Percentiles rank a stretch among this genome's conserved stretches.
These are phyloP conservation scores for Darevskia mixta DNA, from an alignment of 2,797 vertebrate genomes.

Conservation along the genomic window DNA sequence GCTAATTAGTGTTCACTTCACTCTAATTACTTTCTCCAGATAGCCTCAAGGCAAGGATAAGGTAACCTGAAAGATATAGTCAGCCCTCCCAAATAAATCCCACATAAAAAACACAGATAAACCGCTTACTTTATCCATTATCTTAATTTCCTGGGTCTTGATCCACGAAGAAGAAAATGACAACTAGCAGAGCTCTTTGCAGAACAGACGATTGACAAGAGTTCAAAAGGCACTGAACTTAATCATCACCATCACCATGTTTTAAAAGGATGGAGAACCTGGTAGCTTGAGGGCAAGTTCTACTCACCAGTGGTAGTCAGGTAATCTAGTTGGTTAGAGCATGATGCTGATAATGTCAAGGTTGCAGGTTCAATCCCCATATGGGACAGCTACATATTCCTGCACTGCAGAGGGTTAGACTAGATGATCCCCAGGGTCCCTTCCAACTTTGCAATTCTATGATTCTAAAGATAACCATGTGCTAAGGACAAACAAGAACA, in stretches of 20 bases:
- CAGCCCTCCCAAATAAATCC: background rate
- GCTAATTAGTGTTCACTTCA: conserved; percentile 19
- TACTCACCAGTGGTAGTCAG: background rate
- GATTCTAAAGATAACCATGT: background rate
- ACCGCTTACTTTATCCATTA: background rate
- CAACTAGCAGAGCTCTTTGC: background rate
- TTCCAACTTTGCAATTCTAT: too few species aligned
- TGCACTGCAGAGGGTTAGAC: too few species aligned
- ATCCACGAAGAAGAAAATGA: background rate
- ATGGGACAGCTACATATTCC: too few species aligned
- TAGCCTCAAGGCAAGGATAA: background rate
- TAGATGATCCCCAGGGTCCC: too few species aligned
- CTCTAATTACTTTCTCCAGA: conserved; percentile 22
- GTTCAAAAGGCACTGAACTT: background rate
- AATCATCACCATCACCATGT: background rate
- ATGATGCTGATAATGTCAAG: too few species aligned
- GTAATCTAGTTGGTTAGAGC: too few species aligned
- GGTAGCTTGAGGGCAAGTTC: background rate
- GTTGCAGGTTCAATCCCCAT: too few species aligned
- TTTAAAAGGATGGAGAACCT: background rate
- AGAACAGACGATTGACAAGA: background rate
- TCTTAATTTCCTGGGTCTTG: conserved; percentile 1
- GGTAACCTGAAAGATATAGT: background rate
- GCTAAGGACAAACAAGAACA: background rate
- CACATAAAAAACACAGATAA: background rate